phyloP scores from a whole-genome alignment of 2,888 invertebrate species.

The Eugnorisma glareosa region DNA sequence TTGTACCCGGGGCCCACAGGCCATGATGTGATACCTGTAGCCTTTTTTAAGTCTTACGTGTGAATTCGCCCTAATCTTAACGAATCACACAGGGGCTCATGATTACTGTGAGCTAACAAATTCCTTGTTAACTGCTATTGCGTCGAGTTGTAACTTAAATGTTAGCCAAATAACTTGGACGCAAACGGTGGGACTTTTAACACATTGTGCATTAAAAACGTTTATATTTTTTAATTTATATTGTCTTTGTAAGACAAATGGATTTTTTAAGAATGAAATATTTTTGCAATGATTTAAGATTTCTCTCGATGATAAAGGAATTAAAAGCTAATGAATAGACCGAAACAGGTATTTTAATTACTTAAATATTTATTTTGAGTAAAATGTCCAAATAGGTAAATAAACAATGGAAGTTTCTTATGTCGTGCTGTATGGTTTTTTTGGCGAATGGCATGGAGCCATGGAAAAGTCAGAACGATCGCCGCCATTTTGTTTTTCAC shows the following conservation, averaged over 20 bases:
- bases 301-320: constrained; percentile 39
- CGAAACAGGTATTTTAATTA: constrained; percentile 12
- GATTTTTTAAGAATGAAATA: constrained; percentile 13
- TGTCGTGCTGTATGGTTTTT: neutral
- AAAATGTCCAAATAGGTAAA: neutral
- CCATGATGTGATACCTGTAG: neutral
- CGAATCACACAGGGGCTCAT: constrained; percentile 36
- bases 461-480: too few species aligned
- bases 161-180: constrained; percentile 41
- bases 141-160: constrained; percentile 48
- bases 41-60: neutral
- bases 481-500: neutral
- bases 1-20: neutral
- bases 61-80: constrained; percentile 36
- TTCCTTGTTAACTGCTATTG: constrained; percentile 64
- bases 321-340: constrained; percentile 17
- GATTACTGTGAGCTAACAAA: constrained; percentile 56
- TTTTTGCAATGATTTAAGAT: constrained; percentile 32
- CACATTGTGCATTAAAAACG: constrained; percentile 20
- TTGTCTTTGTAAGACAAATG: constrained; percentile 40
- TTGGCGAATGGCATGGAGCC: neutral
- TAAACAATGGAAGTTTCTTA: constrained; percentile 8
- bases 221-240: constrained; percentile 25
- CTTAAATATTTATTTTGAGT: constrained; percentile 6
- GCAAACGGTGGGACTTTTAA: constrained; percentile 16